Conservation (phyloP, 2,888 invertebrate species). For the Monoplex corrugatus region DNA sequence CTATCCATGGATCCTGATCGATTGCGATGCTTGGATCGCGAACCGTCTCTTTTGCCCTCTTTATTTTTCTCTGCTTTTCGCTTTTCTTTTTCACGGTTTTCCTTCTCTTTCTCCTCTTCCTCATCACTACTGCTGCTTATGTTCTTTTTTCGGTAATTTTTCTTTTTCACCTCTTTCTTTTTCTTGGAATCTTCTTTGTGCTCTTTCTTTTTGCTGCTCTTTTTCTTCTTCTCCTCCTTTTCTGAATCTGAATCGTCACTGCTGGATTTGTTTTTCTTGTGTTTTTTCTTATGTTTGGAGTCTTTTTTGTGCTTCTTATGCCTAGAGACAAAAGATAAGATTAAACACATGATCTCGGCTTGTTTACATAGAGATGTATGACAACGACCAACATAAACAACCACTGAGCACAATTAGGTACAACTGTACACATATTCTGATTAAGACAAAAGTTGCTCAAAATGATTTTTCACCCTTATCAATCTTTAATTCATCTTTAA, state of each 20-base stretch:
- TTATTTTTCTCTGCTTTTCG: constrained; percentile 36
- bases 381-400: not conserved
- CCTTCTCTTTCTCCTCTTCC: constrained; percentile 37
- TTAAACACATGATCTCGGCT: too few species aligned
- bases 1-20: constrained; percentile 28
- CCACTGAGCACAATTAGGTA: too few species aligned
- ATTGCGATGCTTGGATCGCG: not conserved
- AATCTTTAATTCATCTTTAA: too few species aligned
- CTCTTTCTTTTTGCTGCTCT: constrained; percentile 52
- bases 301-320: constrained; percentile 61
- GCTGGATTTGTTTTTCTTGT: constrained; percentile 61
- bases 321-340: constrained; percentile 12
- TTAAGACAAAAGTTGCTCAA: too few species aligned
- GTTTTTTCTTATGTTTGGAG: constrained; percentile 67
- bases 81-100: constrained; percentile 14
- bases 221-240: constrained; percentile 52
- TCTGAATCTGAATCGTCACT: constrained; percentile 39
- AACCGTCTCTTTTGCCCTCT: constrained; percentile 40
- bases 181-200: constrained; percentile 37
- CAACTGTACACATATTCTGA: too few species aligned
- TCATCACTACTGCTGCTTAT: constrained; percentile 28
- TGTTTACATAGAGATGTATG: not conserved
- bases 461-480: too few species aligned
- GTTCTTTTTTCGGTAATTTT: constrained; percentile 16
- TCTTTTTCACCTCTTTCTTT: constrained; percentile 33